Percentiles rank a stretch among this genome's conserved stretches.
Evolutionary conservation across 1,140 invertebrate species (phyloP).

Genomic region (Battus philenor): DNA sequence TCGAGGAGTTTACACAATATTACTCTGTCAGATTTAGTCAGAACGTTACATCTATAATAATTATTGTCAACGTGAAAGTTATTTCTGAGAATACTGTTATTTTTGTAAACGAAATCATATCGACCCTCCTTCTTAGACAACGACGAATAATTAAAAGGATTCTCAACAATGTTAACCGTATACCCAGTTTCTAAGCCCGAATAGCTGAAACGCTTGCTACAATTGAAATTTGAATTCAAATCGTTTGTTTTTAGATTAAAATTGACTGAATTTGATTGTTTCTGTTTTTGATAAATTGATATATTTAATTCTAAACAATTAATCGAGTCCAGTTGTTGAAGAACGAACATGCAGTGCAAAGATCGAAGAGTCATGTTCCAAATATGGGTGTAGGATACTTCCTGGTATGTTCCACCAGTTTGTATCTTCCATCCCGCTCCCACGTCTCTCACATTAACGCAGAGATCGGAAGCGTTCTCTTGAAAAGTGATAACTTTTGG

Average conservation of each 20-base stretch:
- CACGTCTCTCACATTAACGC: conserved; percentile 77
- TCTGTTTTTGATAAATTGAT: conserved; percentile 66
- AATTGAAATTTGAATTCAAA: conserved; percentile 68
- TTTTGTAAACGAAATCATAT: conserved; percentile 60
- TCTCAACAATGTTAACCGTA: conserved; percentile 64
- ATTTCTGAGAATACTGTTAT: conserved; percentile 43
- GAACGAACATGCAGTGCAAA: conserved; percentile 89
- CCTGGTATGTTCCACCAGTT: conserved; percentile 89
- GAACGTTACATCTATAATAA: conserved; percentile 53
- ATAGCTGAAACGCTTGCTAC: conserved; percentile 64
- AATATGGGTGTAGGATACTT: conserved; percentile 91
- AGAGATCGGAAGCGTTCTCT: conserved; percentile 91
- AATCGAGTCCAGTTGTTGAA: conserved; percentile 80
- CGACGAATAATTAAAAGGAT: conserved; percentile 70
- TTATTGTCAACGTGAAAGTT: conserved; percentile 65
- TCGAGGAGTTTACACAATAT: conserved; percentile 93
- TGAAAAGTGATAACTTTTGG: conserved; percentile 91
- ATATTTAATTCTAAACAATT: conserved; percentile 69
- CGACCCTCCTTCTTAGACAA: conserved; percentile 60
- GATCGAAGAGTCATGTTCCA: conserved; percentile 89
- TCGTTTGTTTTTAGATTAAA: conserved; percentile 72
- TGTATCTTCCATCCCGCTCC: conserved; percentile 88
- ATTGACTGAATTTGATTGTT: conserved; percentile 66
- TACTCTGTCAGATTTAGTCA: conserved; percentile 80
- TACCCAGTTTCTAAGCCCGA: conserved; percentile 55